Percentiles rank a stretch among this genome's conserved stretches.
Evolutionary conservation across 2,797 vertebrate species (phyloP).

Genomic region (Chelonia mydas): DNA sequence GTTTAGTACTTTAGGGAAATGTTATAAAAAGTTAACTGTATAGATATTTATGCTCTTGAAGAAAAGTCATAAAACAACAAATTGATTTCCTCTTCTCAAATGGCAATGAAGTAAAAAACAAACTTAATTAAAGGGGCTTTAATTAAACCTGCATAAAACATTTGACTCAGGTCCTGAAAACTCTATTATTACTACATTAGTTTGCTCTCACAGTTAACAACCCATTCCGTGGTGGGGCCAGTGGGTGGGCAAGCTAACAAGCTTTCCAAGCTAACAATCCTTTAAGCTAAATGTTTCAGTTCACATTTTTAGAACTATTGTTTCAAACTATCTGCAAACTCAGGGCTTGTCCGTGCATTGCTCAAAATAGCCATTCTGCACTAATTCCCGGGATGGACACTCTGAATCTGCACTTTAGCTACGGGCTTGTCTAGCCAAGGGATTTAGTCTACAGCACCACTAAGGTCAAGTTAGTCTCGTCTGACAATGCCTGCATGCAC

Average conservation of each 20-base stretch:
- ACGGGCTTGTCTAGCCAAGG: neutral
- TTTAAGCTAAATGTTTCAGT: neutral
- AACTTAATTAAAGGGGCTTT: neutral
- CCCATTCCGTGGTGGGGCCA: neutral
- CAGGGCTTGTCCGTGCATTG: neutral
- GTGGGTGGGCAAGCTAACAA: neutral
- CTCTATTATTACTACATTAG: neutral
- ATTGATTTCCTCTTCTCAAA: neutral
- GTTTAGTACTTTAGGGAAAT: neutral
- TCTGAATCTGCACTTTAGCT: neutral
- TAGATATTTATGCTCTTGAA: neutral
- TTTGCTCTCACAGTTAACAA: neutral
- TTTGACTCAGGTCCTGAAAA: neutral
- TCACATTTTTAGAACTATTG: neutral
- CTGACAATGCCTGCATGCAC: neutral
- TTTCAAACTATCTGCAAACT: neutral
- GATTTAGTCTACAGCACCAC: neutral
- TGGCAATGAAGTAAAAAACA: neutral
- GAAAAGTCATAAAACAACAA: neutral
- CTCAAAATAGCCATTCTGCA: neutral
- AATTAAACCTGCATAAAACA: neutral
- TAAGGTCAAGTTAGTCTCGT: neutral
- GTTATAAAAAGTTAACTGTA: neutral
- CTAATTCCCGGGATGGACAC: neutral
- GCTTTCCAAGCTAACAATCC: neutral